Evolutionary conservation across 1,140 invertebrate genomes (phyloP), one percentile per base, ranked within the genome.

Genomic region (Drosophila pectinifera): DNA sequence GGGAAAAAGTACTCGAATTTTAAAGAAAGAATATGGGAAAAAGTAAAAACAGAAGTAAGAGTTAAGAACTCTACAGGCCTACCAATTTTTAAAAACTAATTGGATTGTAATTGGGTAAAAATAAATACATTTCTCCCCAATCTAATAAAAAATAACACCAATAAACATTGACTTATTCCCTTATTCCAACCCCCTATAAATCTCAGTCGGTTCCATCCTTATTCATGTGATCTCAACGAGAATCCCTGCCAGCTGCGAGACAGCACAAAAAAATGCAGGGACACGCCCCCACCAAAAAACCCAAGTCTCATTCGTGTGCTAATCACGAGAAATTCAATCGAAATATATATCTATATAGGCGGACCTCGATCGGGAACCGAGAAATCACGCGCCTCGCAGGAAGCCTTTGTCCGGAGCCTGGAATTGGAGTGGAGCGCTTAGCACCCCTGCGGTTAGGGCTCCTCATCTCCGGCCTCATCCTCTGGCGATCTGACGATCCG

Each of bases 241-340:
- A 39, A 46, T 41, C 26, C 34, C 48, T 43, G 59, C 41, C 78
- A 64, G 79, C 83, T 86, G 83, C 58, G 70, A 79, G 63, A 53
- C 34, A 63, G 39, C 36, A 63, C 42, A n/a, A 42, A 31, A 53
- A 65, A 69, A 72, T 28, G 26, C 28, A 28, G 45, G 6, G 67
- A 46, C 79, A 88, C 84, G 84, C 79, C 84, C 58, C 64, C 59
- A 39, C 62, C 55, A 64, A 68, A 73, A 58, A 61, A 61, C 26
- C 34, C 62, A 63, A 65, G 48, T 59, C 58, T 68, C 53, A 77
- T 88, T 88, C 76, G 79, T 88, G 83, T 88, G 83, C 83, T 86
- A 86, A 86, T 86, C 83, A 88, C 83, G 63, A 78, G 74, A 86
- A 88, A 86, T 88, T 86, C 83, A 88, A 76, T 72, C 72, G 62